Base-by-base conservation (phyloP, 2,797 vertebrate genomes). In the Cheirogaleus major region DNA sequence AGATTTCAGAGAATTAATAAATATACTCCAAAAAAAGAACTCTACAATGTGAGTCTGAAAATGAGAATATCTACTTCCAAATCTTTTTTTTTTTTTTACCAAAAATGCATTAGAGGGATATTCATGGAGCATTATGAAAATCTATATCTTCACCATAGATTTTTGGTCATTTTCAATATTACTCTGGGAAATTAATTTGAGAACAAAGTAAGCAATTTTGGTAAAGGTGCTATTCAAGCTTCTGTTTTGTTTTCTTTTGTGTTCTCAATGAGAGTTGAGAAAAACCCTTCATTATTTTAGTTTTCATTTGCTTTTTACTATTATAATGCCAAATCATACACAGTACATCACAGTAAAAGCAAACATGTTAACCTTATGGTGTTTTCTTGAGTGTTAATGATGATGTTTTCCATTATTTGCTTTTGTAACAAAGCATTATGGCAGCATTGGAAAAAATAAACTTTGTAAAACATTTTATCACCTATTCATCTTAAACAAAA, bases 401-500 rank as follows among this genome's bases (percentile, higher is more conserved):
- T 81, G 50, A 91, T 52, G 45, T 85, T 93, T 96, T 87, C 87
- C 93, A 88, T 84, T 82, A 59, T 96, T 96, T 92, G 95, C 92
- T 72, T 78, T 80, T 93, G 30, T 81, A 96, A 65, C 57, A 96
- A 76, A 93, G 41, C 48, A 95, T 93, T 96, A 95, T 57, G 6
- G 50, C 13, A 75, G 8, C 63, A 70, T 7, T 94, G 82, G 67
- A 90, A 97, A 95, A 94, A 97, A 73, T 82, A 95, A 95, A 87
- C 59, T 61, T 95, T 90, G 48, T 88, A 87, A 96, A 97, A 85
- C n/a, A 85, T 91, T 96, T 98, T 96, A 96, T 48, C 91, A 85
- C 7, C 25, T 97, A 91, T 92, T 96, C 70, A 88, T 95, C n/a
- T 93, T 90, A 97, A 98, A 95, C 63, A 97, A 48, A 85, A 91